Conservation (phyloP, 64 coral and sea anemone genomes). For the Porites lutea region DNA sequence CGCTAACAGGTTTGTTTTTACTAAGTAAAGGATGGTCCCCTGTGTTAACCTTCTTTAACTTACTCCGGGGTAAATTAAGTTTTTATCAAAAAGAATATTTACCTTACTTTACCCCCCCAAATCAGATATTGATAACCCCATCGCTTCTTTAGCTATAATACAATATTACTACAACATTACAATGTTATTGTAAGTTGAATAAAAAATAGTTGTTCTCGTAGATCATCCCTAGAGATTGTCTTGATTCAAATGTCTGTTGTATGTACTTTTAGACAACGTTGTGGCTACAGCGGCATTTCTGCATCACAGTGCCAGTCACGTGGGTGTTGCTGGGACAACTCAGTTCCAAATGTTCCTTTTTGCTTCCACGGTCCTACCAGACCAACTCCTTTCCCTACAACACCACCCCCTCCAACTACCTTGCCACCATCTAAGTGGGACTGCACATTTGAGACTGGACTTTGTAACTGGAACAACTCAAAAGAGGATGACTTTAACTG, state of each 20-base stretch:
- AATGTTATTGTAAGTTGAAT: too few species aligned
- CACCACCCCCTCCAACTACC: conserved; percentile 75
- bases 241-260: too few species aligned
- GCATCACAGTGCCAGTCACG: conserved; percentile 64
- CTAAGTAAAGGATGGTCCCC: too few species aligned
- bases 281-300: conserved; percentile 74
- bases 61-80: too few species aligned
- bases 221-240: too few species aligned
- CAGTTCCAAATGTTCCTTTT: conserved; percentile 88
- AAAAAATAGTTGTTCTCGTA: too few species aligned
- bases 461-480: conserved; percentile 93
- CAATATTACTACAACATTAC: too few species aligned
- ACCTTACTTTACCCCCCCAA: too few species aligned
- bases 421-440: conserved; percentile 85
- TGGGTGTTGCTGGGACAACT: conserved; percentile 91
- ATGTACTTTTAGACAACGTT: conserved; percentile 57
- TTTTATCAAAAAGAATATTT: too few species aligned
- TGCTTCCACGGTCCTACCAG: conserved; percentile 86
- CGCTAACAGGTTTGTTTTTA: background rate
- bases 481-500: conserved; percentile 90
- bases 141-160: too few species aligned
- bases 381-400: conserved; percentile 90
- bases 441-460: conserved; percentile 77
- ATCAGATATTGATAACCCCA: too few species aligned
- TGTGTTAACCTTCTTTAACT: too few species aligned